Evolutionary conservation across 2,888 invertebrate species (phyloP).

Genomic region (Apotomis turbidana): DNA sequence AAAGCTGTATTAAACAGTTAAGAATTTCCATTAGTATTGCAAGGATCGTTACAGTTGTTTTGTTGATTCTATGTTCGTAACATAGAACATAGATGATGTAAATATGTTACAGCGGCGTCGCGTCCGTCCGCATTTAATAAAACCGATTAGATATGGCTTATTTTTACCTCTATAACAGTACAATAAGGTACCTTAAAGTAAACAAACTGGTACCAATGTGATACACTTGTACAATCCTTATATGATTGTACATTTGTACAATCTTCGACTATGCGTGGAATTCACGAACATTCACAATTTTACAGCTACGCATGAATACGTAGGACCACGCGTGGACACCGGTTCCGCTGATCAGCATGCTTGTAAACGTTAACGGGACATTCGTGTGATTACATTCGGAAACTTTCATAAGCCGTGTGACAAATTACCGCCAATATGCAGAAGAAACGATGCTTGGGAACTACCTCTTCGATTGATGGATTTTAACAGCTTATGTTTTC

Average conservation of each 20-base stretch:
- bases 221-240: background rate
- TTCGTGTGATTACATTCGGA: constrained; percentile 19
- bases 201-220: too few species aligned
- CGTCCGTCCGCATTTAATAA: too few species aligned
- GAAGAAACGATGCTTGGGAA: constrained; percentile 22
- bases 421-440: constrained; percentile 25
- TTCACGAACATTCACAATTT: constrained; percentile 16
- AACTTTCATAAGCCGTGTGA: constrained; percentile 30
- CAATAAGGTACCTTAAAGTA: too few species aligned
- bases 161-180: too few species aligned
- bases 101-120: too few species aligned
- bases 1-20: too few species aligned
- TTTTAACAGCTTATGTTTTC: background rate
- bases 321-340: background rate
- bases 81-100: too few species aligned
- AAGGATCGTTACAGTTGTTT: too few species aligned
- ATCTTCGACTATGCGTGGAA: constrained; percentile 1
- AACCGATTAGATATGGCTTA: too few species aligned
- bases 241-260: background rate
- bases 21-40: too few species aligned
- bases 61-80: too few species aligned
- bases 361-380: constrained; percentile 33
- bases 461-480: background rate
- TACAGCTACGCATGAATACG: constrained; percentile 23
- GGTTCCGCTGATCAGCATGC: constrained; percentile 10